Conservation (phyloP, 2,888 invertebrate species). For the Lasioglossum malachurum region DNA sequence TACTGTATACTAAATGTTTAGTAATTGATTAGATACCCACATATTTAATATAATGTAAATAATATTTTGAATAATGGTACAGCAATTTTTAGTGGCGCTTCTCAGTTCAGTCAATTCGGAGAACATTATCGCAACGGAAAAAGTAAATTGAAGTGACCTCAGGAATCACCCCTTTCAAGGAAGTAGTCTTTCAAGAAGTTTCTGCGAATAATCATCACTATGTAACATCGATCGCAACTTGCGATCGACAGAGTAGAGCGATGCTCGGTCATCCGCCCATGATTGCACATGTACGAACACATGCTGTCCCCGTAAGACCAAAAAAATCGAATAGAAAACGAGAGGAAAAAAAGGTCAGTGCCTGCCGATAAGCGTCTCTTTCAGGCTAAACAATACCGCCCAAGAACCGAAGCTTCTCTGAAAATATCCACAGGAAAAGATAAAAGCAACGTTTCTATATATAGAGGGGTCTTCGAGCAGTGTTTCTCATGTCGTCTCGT, state of each 20-base stretch:
- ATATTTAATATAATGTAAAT: too few relatives aligned
- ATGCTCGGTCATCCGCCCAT: neutral
- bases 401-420: conserved; percentile 60
- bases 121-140: too few relatives aligned
- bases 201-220: conserved; percentile 15
- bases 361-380: conserved; percentile 40
- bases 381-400: conserved; percentile 66
- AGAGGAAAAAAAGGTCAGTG: conserved; percentile 9
- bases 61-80: too few relatives aligned
- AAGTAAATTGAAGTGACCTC: too few relatives aligned
- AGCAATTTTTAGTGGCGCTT: too few relatives aligned
- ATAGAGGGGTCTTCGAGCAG: conserved; percentile 69
- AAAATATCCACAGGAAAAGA: conserved; percentile 76
- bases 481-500: conserved; percentile 62
- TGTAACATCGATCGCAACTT: neutral
- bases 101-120: too few relatives aligned
- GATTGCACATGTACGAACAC: neutral
- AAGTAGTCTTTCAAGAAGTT: neutral
- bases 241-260: conserved; percentile 20
- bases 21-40: too few relatives aligned
- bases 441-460: conserved; percentile 73
- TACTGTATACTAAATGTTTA: too few relatives aligned
- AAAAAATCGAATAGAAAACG: conserved; percentile 15
- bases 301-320: neutral
- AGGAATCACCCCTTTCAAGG: too few relatives aligned